These are phyloP conservation scores for Pandion haliaetus DNA, from an alignment of 2,113 vertebrate species.

Conservation along the genomic window DNA sequence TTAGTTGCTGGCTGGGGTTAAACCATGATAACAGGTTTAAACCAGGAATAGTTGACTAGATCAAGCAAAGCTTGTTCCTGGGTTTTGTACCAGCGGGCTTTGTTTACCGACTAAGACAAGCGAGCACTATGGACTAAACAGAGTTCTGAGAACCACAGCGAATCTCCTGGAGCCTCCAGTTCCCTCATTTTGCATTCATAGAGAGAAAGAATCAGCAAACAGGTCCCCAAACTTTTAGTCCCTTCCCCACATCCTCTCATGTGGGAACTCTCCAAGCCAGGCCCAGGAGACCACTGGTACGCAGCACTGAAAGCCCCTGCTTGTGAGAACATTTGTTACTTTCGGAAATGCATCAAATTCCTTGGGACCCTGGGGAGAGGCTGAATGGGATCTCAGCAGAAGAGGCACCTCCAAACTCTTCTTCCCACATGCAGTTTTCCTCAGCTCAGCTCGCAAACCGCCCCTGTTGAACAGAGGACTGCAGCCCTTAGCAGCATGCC, in stretches of 20 bases:
- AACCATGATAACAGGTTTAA: too few species aligned
- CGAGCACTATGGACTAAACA: neutral
- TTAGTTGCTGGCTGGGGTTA: too few species aligned
- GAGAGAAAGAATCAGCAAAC: neutral
- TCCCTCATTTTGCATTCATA: neutral
- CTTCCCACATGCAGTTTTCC: neutral
- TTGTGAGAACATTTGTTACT: neutral
- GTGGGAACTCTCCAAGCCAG: neutral
- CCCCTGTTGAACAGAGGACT: too few species aligned
- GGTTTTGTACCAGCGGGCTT: neutral
- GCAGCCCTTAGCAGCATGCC: neutral
- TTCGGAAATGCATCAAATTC: constrained; percentile 22
- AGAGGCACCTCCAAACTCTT: neutral
- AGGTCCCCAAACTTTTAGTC: neutral
- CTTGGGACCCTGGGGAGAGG: neutral
- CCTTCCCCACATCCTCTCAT: neutral
- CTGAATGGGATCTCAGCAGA: neutral
- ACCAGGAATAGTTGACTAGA: neutral
- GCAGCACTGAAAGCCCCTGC: neutral
- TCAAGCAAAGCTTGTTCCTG: neutral
- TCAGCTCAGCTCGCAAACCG: neutral
- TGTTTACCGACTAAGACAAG: neutral
- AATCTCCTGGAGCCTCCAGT: neutral
- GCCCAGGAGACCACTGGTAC: neutral
- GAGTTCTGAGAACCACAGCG: neutral